Evolutionary conservation across 2,888 invertebrate species (phyloP).

Genomic region (Epinotia ramella): DNA sequence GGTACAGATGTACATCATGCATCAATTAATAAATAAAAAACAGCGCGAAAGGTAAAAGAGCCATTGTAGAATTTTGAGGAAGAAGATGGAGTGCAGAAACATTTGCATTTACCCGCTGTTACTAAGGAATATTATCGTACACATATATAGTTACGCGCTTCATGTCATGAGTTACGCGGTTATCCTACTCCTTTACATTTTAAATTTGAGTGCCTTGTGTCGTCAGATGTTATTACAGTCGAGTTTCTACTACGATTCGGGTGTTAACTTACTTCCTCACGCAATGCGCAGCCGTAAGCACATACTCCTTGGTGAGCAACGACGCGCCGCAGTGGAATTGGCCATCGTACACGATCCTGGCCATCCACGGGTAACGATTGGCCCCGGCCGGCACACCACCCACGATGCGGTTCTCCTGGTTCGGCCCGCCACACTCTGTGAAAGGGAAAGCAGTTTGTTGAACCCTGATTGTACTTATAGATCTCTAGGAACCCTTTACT

Average conservation of each 20-base stretch:
- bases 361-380: conserved; percentile 95
- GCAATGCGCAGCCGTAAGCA: conserved; percentile 95
- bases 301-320: conserved; percentile 92
- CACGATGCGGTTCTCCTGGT: conserved; percentile 94
- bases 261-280: conserved; percentile 86
- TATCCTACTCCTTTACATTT: neutral
- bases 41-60: too few species aligned
- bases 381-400: conserved; percentile 93
- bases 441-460: conserved; percentile 65
- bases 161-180: too few species aligned
- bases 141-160: too few species aligned
- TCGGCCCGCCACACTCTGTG: conserved; percentile 92
- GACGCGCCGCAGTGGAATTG: conserved; percentile 96
- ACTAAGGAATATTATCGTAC: too few species aligned
- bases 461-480: conserved; percentile 50
- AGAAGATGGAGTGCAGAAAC: too few species aligned
- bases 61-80: too few species aligned
- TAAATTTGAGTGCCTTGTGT: neutral
- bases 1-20: too few species aligned
- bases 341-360: conserved; percentile 93
- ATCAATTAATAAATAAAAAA: too few species aligned
- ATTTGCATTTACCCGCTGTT: too few species aligned
- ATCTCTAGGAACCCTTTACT: conserved; percentile 33
- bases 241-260: neutral
- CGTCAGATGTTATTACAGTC: neutral